Evolutionary conservation across 2,888 invertebrate genomes (phyloP), one percentile per base, ranked within the genome.

Genomic region (Lepetodrilus schrolli): DNA sequence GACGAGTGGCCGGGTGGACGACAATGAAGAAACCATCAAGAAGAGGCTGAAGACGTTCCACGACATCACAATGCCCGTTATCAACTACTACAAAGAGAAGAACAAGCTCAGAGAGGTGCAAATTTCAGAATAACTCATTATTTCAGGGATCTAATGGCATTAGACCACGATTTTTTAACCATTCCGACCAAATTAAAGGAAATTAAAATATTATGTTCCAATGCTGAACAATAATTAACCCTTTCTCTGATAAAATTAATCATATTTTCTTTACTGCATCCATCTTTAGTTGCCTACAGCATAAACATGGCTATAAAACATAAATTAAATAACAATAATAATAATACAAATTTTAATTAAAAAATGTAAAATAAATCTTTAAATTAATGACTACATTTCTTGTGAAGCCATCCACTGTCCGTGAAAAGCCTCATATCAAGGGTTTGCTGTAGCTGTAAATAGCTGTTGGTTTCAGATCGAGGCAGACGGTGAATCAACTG

Each of bases 11-110:
- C 93, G 97, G 37, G 94, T 94, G 1, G 99, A 99, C 87, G 99
- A 99, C 90, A 99, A 98, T 88, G 95, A 95, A 87, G 95, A 95
- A 81, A 97, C 98, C 38, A 97, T 99, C 88, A 95, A 95, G 88
- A 94, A 96, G 77, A 93, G 99, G 51, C 93, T 99, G 78, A 93
- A 94, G 81, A 98, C 98, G 69, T 99, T 98, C 92, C 94, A 96
- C 87, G 93, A 93, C n/a, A 94, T 96, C 91, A 97, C 97, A 80
- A 94, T 95, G 77, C 94, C 94, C 80, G 96, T 99, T 70, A 93
- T 98, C 58, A 93, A 94, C 21, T 94, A 95, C 88, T 99, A 97
- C 90, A 93, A 93, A 30, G 91, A 93, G 23, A 95, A 96, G 91
- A 93, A 95, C 23, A 93, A 94, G 86, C 84, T 89, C 36, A 80